Conservation (phyloP, 92 coral and sea anemone genomes). For the Porites evermanni region DNA sequence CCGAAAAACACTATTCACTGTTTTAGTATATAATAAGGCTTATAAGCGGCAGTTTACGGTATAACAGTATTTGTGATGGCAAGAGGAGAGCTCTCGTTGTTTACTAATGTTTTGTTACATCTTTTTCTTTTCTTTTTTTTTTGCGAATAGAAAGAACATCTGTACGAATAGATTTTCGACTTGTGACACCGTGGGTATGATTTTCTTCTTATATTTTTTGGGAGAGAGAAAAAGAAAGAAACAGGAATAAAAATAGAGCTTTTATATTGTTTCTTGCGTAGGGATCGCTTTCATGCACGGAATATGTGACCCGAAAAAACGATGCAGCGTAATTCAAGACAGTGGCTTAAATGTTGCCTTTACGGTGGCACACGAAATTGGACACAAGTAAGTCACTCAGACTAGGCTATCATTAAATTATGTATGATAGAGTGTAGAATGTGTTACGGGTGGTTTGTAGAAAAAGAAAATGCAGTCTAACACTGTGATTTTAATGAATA, state of each 20-base stretch:
- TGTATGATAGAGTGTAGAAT: no score
- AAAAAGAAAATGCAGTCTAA: no score
- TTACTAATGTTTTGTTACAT: background rate
- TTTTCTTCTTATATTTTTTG: background rate
- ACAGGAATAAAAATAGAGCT: background rate
- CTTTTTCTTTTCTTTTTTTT: background rate
- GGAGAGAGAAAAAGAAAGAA: background rate
- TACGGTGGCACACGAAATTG: constrained; percentile 97
- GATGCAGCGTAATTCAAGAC: constrained; percentile 95
- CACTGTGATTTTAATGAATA: no score
- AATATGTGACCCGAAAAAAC: constrained; percentile 84
- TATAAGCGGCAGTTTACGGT: background rate
- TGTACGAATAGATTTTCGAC: constrained; percentile 79
- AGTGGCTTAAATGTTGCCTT: constrained; percentile 91
- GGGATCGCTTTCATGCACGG: constrained; percentile 93
- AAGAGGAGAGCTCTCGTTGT: background rate
- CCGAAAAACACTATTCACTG: no score
- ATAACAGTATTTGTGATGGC: background rate
- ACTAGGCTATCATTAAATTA: background rate
- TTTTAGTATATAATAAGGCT: background rate
- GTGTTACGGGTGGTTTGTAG: no score
- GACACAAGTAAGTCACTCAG: constrained; percentile 81
- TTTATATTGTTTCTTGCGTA: constrained; percentile 7
- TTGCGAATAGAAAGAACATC: constrained; percentile 75
- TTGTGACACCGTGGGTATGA: constrained; percentile 96